These are phyloP conservation scores for Aramus guarauna DNA, from an alignment of 2,113 vertebrate species.

Conservation along the genomic window DNA sequence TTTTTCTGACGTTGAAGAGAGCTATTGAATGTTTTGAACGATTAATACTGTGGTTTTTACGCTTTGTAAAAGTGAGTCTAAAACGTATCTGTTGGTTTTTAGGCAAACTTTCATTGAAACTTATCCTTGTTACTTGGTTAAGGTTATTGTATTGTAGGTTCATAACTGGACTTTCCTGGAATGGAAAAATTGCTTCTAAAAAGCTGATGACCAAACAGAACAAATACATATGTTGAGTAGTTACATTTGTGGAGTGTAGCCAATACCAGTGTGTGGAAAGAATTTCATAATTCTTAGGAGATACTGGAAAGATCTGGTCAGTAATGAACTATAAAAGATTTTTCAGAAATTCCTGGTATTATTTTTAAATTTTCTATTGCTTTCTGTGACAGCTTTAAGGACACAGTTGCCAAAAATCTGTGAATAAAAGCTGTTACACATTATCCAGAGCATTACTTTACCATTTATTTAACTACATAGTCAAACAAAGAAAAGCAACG, in stretches of 20 bases:
- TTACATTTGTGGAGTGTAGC: background rate
- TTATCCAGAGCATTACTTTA: background rate
- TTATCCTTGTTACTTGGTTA: background rate
- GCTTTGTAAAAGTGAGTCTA: background rate
- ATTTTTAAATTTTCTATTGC: background rate
- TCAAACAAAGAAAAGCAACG: conserved; percentile 14
- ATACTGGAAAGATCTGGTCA: conserved; percentile 30
- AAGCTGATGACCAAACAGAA: background rate
- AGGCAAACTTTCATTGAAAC: background rate
- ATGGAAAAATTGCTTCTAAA: background rate
- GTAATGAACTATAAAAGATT: conserved; percentile 9
- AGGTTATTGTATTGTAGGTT: background rate
- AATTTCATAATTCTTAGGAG: background rate
- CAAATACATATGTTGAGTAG: background rate
- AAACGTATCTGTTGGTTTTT: background rate
- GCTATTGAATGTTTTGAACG: background rate
- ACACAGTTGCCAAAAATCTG: conserved; percentile 7
- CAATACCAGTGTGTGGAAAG: conserved; percentile 2
- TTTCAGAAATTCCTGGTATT: background rate
- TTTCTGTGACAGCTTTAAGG: background rate
- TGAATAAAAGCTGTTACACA: background rate
- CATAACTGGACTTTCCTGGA: background rate
- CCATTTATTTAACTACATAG: background rate
- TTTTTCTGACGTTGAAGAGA: background rate
- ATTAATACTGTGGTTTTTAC: background rate